Base-by-base conservation (phyloP, 2,888 invertebrate genomes). In the Epinotia bilunana region DNA sequence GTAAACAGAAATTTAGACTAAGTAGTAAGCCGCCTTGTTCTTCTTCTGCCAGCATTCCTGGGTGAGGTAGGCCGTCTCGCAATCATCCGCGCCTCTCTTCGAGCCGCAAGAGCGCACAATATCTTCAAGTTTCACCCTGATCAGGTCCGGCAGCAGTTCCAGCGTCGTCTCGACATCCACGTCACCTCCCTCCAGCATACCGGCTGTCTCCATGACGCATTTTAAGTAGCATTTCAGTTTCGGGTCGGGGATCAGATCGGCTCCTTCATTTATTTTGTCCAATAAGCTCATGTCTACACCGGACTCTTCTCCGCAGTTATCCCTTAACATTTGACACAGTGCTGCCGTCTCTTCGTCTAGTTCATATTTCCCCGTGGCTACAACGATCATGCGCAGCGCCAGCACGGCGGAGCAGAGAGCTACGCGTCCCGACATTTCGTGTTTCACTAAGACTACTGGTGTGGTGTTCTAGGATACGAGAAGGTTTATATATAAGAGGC, bases 131-230 rank as follows among this genome's bases (percentile, higher is more conserved):
- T 53, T 65, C 53, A 5, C 33, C 53, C 53, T 65, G n/a, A 53
- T 53, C 4, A n/a, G 33, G 16, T 65, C 65, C 18, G 65, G 65
- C 53, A 65, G 53, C 0, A 65, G 33, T 6, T 65, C 65, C 3
- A 65, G 53, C n/a, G 53, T 65, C 53, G 65, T 53, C 12, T 65
- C 65, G n/a, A 65, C 53, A 5, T 65, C 65, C 11, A 65, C 65
- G n/a, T 65, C 33, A 2, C 65, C 65, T 12, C 18, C 12, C n/a
- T 65, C 65, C 13, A 65, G n/a, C 65, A 65, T 65, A 12, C 65
- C 65, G 20, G 65, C 65, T 2, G 65, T 65, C 65, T 65, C 65
- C 65, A 65, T 65, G 16, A 65, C 65, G 33, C 65, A 65, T 53
- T 65, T 65, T 12, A 65, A 55, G 28, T 65, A 65, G 28, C 65